phyloP scores from a whole-genome alignment of 2,113 vertebrate species.

The Geococcyx californianus region DNA sequence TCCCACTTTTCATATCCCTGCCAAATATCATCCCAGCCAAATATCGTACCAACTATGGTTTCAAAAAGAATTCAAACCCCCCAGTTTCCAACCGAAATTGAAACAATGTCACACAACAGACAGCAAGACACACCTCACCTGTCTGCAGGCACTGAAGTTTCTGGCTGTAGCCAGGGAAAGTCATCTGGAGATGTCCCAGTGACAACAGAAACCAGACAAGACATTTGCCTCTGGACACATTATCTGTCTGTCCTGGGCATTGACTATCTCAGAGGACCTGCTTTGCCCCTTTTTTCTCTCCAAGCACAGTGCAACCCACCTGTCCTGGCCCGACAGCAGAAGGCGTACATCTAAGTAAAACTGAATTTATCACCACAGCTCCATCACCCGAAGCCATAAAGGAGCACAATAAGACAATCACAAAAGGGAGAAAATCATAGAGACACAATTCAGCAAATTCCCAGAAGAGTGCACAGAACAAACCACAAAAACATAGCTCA shows the following conservation, averaged over 20 bases:
- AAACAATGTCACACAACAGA: not conserved
- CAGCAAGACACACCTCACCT: not conserved
- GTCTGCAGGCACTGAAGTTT: not conserved
- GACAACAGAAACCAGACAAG: not conserved
- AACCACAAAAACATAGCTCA: not conserved
- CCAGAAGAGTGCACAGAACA: fast-evolving
- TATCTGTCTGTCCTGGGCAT: not conserved
- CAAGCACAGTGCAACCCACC: not conserved
- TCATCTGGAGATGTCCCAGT: not conserved
- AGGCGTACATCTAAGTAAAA: not conserved
- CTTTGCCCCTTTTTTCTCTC: not conserved
- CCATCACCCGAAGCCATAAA: not conserved
- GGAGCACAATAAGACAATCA: not conserved
- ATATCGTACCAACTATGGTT: fast-evolving
- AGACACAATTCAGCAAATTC: not conserved
- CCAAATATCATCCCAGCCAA: not conserved
- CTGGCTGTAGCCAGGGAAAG: not conserved
- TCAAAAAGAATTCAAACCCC: not conserved
- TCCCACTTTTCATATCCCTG: not conserved
- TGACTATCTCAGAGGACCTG: not conserved
- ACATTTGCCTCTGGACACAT: not conserved
- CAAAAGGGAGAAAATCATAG: not conserved
- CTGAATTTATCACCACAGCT: not conserved
- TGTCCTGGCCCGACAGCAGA: not conserved
- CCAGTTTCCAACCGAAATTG: not conserved